Evolutionary conservation across 2,113 vertebrate genomes (phyloP).

Genomic region (Smithornis capensis): DNA sequence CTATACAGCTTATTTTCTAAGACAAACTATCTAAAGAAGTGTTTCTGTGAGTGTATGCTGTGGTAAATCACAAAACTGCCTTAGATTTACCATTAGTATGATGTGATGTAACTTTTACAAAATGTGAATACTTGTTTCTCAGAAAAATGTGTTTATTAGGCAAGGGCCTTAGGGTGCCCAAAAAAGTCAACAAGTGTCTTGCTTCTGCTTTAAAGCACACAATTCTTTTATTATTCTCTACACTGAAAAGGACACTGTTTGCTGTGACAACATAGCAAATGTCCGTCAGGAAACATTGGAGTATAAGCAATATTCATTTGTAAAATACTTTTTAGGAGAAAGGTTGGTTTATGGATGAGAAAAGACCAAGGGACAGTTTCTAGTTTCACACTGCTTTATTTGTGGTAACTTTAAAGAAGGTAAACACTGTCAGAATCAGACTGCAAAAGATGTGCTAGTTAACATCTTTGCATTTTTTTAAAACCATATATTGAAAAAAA

Average conservation of each 20-base stretch:
- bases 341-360: not conserved
- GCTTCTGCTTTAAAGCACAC: not conserved
- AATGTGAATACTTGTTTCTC: not conserved
- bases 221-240: not conserved
- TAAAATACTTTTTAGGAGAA: not conserved
- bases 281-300: not conserved
- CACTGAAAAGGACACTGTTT: not conserved
- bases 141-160: not conserved
- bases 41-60: not conserved
- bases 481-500: not conserved
- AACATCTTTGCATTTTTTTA: not conserved
- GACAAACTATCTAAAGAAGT: not conserved
- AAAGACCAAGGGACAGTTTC: not conserved
- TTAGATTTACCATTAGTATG: not conserved
- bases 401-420: not conserved
- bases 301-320: not conserved
- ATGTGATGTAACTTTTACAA: not conserved
- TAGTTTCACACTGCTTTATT: not conserved
- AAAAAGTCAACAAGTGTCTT: not conserved
- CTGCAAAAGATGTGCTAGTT: not conserved
- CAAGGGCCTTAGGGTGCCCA: not conserved
- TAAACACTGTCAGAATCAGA: not conserved
- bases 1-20: not conserved
- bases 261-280: not conserved
- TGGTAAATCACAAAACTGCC: not conserved